Evolutionary conservation across 2,888 invertebrate genomes (phyloP).

Genomic region (Tyria jacobaeae): DNA sequence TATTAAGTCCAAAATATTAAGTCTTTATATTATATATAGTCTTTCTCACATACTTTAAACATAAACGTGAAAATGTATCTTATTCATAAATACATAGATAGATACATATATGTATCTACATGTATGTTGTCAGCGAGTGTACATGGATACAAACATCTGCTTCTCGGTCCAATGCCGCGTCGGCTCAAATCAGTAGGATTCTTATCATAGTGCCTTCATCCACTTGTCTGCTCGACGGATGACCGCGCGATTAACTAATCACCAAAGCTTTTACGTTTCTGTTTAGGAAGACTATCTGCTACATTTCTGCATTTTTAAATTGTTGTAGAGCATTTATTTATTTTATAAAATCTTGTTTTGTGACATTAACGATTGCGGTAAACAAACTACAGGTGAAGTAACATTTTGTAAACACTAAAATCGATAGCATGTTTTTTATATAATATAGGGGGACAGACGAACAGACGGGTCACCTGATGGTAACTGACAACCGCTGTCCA

Average conservation of each 20-base stretch:
- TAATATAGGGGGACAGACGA: no score
- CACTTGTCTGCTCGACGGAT: conserved; percentile 62
- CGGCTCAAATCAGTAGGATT: conserved; percentile 66
- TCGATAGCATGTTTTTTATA: no score
- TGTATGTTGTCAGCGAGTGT: conserved; percentile 30
- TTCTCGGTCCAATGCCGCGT: conserved; percentile 58
- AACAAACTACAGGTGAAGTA: background rate
- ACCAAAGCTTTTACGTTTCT: conserved; percentile 55
- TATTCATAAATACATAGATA: background rate
- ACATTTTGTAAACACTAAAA: no score
- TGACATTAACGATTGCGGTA: no score
- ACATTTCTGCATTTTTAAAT: conserved; percentile 32
- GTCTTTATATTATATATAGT: no score
- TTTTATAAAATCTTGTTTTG: background rate
- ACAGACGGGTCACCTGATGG: no score
- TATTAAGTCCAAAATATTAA: no score
- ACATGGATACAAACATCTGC: conserved; percentile 50
- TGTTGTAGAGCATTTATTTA: conserved; percentile 16
- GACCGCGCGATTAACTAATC: conserved; percentile 64
- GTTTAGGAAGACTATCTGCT: conserved; percentile 41
- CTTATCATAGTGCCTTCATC: conserved; percentile 62
- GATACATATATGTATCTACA: conserved; percentile 7
- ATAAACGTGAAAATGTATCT: background rate
- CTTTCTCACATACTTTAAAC: background rate
- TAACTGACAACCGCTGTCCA: no score